A percentile compares a stretch with the other conserved stretches of the same genome.
Evolutionary conservation across 2,888 invertebrate species (phyloP).

Genomic region (Lasioglossum figueresi): DNA sequence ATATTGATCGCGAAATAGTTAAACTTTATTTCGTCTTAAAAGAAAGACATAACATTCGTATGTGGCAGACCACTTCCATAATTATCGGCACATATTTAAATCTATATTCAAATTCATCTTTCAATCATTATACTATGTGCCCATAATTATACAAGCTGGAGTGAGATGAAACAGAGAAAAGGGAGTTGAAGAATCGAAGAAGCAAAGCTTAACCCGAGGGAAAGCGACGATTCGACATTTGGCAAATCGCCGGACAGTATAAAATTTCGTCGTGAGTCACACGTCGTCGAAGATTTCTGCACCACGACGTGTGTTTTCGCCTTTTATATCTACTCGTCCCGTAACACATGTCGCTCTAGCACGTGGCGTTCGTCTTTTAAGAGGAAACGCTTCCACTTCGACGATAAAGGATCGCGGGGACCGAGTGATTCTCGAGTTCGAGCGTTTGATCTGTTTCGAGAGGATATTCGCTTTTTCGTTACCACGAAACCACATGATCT

Average conservation of each 20-base stretch:
- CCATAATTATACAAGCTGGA: too few relatives aligned
- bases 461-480: not conserved
- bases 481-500: not conserved
- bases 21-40: too few relatives aligned
- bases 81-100: too few relatives aligned
- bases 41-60: too few relatives aligned
- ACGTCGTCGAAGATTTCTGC: slow-evolving; percentile 19
- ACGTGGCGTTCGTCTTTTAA: not conserved
- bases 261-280: slow-evolving; percentile 48
- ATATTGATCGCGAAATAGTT: too few relatives aligned
- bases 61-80: too few relatives aligned
- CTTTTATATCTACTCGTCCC: not conserved
- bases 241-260: slow-evolving; percentile 45
- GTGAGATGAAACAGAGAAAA: not conserved
- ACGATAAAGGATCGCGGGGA: not conserved
- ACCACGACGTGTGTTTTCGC: not conserved
- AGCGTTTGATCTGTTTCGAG: not conserved
- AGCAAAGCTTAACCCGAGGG: not conserved
- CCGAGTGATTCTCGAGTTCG: not conserved
- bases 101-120: too few relatives aligned
- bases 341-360: not conserved
- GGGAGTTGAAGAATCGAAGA: slow-evolving; percentile 1
- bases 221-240: slow-evolving; percentile 30
- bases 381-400: not conserved
- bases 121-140: too few relatives aligned